phyloP scores from a whole-genome alignment of 2,113 vertebrate species.

The Cyprinodon brontotheroides region DNA sequence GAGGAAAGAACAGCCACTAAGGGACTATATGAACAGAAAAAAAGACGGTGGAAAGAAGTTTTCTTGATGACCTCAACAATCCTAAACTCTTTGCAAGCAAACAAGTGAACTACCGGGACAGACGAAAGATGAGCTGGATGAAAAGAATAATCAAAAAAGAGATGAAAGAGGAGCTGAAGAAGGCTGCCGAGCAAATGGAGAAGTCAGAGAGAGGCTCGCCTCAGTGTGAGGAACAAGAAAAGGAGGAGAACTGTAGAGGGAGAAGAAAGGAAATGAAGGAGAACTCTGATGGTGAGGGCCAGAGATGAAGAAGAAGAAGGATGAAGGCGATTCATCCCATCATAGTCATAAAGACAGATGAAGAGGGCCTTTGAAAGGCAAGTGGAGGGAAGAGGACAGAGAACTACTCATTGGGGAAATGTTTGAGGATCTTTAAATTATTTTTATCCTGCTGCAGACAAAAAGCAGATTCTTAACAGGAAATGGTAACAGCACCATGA shows the following conservation, averaged over 20 bases:
- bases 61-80: slow-evolving; percentile 63
- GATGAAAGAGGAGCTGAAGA: slow-evolving; percentile 45
- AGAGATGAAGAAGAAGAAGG: slow-evolving; percentile 39
- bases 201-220: slow-evolving; percentile 27
- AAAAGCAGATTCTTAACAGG: slow-evolving; percentile 28
- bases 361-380: slow-evolving; percentile 32
- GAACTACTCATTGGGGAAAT: slow-evolving; percentile 1
- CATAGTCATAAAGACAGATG: slow-evolving; percentile 13
- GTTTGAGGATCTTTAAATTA: slow-evolving; percentile 14
- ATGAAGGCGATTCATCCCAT: slow-evolving; percentile 42
- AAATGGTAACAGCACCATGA: slow-evolving; percentile 22
- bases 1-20: slow-evolving; percentile 16
- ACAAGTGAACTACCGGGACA: slow-evolving; percentile 50
- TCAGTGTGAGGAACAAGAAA: slow-evolving; percentile 17
- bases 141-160: slow-evolving; percentile 64
- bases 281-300: slow-evolving; percentile 35
- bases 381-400: slow-evolving; percentile 17
- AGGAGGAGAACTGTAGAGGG: slow-evolving; percentile 2
- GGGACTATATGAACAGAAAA: slow-evolving; percentile 22
- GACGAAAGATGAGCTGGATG: slow-evolving; percentile 66
- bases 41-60: slow-evolving; percentile 39
- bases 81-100: slow-evolving; percentile 43
- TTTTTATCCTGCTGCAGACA: slow-evolving; percentile 6
- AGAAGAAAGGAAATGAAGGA: slow-evolving; percentile 35
- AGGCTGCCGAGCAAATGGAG: slow-evolving; percentile 36